Evolutionary conservation across 1,140 invertebrate genomes (phyloP).

Genomic region (Drosophila sulfurigaster): DNA sequence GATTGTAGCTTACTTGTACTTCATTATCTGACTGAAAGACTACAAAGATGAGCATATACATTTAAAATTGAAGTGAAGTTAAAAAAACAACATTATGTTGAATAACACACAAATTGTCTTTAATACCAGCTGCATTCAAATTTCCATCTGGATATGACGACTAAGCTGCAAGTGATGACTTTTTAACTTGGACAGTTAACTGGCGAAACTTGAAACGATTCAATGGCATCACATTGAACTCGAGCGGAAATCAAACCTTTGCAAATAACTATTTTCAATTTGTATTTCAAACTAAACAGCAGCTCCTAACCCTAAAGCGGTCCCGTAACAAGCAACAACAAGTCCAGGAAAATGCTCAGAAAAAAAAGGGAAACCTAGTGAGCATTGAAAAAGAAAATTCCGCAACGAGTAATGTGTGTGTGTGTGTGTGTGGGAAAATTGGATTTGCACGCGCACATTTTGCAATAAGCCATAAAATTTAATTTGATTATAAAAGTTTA

Average conservation of each 20-base stretch:
- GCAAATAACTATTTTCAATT: constrained; percentile 35
- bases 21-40: too few relatives aligned
- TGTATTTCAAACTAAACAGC: constrained; percentile 27
- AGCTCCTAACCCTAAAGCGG: constrained; percentile 4
- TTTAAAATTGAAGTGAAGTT: too few relatives aligned
- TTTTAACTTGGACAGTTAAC: background rate
- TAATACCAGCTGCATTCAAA: background rate
- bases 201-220: background rate
- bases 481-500: constrained; percentile 70
- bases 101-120: background rate
- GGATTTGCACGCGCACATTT: constrained; percentile 63
- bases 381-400: constrained; percentile 18
- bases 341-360: constrained; percentile 6
- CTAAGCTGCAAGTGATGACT: background rate
- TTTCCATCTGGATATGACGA: background rate
- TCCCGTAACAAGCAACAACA: background rate
- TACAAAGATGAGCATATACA: too few relatives aligned
- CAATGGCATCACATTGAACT: background rate
- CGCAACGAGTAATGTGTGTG: constrained; percentile 6
- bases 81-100: too few relatives aligned
- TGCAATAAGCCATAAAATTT: constrained; percentile 69
- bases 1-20: too few relatives aligned
- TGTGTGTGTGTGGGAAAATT: constrained; percentile 49
- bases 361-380: constrained; percentile 6
- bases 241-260: constrained; percentile 4